phyloP scores from a whole-genome alignment of 2,888 invertebrate genomes.

The Cryptophagus acutangulus region DNA sequence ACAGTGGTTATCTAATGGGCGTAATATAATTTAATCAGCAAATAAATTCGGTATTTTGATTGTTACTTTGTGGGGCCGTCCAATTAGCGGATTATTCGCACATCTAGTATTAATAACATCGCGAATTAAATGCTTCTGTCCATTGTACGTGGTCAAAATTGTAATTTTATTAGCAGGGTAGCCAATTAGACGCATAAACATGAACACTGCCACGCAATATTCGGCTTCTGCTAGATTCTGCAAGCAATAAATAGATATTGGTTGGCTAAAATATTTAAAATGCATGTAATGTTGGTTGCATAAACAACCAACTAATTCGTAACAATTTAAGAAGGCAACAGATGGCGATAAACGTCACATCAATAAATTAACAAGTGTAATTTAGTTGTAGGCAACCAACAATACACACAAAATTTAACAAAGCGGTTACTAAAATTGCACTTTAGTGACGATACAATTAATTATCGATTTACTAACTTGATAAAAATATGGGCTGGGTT shows the following conservation, averaged over 20 bases:
- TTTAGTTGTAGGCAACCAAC: no score
- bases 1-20: slow-evolving; percentile 79
- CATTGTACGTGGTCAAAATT: slow-evolving; percentile 97
- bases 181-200: slow-evolving; percentile 96
- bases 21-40: slow-evolving; percentile 7
- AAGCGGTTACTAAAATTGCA: neutral
- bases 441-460: neutral
- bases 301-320: no score
- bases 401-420: no score
- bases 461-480: slow-evolving; percentile 58
- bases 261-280: slow-evolving; percentile 16
- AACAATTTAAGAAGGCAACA: no score
- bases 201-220: slow-evolving; percentile 94
- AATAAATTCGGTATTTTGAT: slow-evolving; percentile 3
- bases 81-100: slow-evolving; percentile 91
- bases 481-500: slow-evolving; percentile 97
- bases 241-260: slow-evolving; percentile 13
- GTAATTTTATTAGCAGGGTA: slow-evolving; percentile 97
- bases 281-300: no score
- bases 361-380: no score
- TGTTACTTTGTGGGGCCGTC: slow-evolving; percentile 84
- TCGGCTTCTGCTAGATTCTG: slow-evolving; percentile 85
- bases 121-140: slow-evolving; percentile 94
- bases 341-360: no score
- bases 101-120: slow-evolving; percentile 94